Percentiles rank a stretch among this genome's conserved stretches.
Conservation (phyloP, 2,797 vertebrate species). For the Astyanax mexicanus region DNA sequence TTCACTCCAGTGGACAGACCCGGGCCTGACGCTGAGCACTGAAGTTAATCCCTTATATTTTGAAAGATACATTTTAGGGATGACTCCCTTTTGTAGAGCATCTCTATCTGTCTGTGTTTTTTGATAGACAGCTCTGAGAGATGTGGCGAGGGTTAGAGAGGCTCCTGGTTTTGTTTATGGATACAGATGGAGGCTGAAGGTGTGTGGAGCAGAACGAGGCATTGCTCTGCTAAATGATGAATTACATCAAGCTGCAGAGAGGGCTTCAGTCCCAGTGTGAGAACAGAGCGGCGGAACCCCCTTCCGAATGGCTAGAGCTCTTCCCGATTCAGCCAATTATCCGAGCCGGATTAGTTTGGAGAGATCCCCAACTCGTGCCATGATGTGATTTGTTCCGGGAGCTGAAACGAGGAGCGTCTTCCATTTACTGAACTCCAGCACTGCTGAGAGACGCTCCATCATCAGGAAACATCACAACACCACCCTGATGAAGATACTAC, state of each 20-base stretch:
- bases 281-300: background rate
- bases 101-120: background rate
- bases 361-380: slow-evolving; percentile 1
- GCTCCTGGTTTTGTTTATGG: slow-evolving; percentile 22
- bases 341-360: slow-evolving; percentile 14
- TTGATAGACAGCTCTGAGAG: slow-evolving; percentile 5
- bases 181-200: slow-evolving; percentile 16
- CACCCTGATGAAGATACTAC: slow-evolving; percentile 3
- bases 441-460: background rate
- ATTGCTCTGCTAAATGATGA: slow-evolving; percentile 26
- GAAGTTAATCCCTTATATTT: background rate
- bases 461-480: slow-evolving; percentile 17
- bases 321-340: slow-evolving; percentile 20
- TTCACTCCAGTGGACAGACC: background rate
- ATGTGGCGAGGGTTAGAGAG: slow-evolving; percentile 10
- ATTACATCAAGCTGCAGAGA: background rate
- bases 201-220: slow-evolving; percentile 25
- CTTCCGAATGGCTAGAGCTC: background rate
- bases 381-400: slow-evolving; percentile 8
- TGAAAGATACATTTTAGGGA: background rate
- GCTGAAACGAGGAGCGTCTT: background rate
- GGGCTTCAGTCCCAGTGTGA: slow-evolving; percentile 5
- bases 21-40: background rate
- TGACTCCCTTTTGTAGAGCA: background rate
- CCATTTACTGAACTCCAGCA: background rate